Percentiles rank a stretch among this genome's conserved stretches.
These are phyloP conservation scores for Parascotia fuliginaria DNA, from an alignment of 2,888 invertebrate species.

Conservation along the genomic window DNA sequence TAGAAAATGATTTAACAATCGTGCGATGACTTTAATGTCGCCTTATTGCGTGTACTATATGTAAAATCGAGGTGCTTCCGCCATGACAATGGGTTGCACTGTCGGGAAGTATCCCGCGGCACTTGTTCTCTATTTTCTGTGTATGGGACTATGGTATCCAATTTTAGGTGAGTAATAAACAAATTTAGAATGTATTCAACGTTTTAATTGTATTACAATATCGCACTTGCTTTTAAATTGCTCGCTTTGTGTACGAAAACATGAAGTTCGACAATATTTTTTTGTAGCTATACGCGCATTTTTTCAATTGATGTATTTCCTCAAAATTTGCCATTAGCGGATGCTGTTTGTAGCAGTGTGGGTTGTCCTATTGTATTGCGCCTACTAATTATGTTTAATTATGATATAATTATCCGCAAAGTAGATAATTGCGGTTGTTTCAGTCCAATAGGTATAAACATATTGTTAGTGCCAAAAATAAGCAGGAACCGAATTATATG, in stretches of 20 bases:
- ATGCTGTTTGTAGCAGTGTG: constrained; percentile 37
- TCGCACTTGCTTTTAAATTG: constrained; percentile 1
- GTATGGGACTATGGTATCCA: constrained; percentile 71
- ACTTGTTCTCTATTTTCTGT: constrained; percentile 77
- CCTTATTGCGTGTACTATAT: constrained; percentile 61
- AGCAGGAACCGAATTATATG: too few relatives aligned
- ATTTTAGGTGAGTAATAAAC: constrained; percentile 71
- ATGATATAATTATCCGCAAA: not conserved
- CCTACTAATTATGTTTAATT: constrained; percentile 6
- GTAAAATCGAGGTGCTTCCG: constrained; percentile 75
- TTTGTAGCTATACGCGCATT: constrained; percentile 46
- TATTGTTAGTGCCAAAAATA: too few relatives aligned
- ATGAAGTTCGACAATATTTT: constrained; percentile 29
- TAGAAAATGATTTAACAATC: constrained; percentile 71
- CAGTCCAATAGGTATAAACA: too few relatives aligned
- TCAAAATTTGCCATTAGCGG: constrained; percentile 42
- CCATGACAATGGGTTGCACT: constrained; percentile 80
- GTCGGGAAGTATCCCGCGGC: constrained; percentile 72
- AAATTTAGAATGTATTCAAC: constrained; percentile 33
- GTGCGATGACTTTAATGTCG: constrained; percentile 69
- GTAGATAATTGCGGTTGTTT: not conserved
- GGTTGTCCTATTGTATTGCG: constrained; percentile 38
- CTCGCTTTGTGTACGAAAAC: constrained; percentile 20
- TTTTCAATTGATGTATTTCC: constrained; percentile 54
- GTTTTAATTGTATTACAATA: constrained; percentile 14